phyloP scores from a whole-genome alignment of 2,888 invertebrate species.

The Agrotis clavis region DNA sequence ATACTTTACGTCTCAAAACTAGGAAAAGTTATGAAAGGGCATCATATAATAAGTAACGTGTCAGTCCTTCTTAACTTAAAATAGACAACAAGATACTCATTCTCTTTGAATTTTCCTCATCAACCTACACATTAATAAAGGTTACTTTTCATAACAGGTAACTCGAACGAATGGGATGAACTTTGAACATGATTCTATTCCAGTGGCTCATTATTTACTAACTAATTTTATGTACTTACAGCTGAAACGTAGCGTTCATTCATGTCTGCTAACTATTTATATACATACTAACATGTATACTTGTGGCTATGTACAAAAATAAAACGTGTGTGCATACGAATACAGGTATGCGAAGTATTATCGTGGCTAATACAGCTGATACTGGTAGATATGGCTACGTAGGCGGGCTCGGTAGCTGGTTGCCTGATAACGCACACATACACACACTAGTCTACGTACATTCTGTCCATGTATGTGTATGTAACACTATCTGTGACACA shows the following conservation, averaged over 20 bases:
- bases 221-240: slow-evolving; percentile 48
- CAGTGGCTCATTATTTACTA: slow-evolving; percentile 46
- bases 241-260: slow-evolving; percentile 70
- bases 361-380: slow-evolving; percentile 82
- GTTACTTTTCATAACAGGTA: slow-evolving; percentile 13
- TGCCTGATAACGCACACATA: slow-evolving; percentile 70
- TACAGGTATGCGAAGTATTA: slow-evolving; percentile 82
- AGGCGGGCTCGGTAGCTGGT: slow-evolving; percentile 78
- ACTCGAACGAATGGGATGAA: slow-evolving; percentile 19
- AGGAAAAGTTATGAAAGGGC: no score
- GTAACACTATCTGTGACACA: slow-evolving; percentile 72
- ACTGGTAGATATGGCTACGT: slow-evolving; percentile 78
- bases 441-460: slow-evolving; percentile 39
- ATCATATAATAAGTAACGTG: not conserved
- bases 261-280: slow-evolving; percentile 70
- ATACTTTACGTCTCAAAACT: no score
- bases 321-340: slow-evolving; percentile 65
- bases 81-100: slow-evolving; percentile 10
- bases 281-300: slow-evolving; percentile 11
- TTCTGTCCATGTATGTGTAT: slow-evolving; percentile 45
- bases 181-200: slow-evolving; percentile 17
- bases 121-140: not conserved
- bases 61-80: slow-evolving; percentile 12
- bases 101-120: slow-evolving; percentile 26
- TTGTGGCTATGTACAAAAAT: slow-evolving; percentile 60